Evolutionary conservation across 2,888 invertebrate species (phyloP).

Genomic region (Pyrrhosoma nymphula): DNA sequence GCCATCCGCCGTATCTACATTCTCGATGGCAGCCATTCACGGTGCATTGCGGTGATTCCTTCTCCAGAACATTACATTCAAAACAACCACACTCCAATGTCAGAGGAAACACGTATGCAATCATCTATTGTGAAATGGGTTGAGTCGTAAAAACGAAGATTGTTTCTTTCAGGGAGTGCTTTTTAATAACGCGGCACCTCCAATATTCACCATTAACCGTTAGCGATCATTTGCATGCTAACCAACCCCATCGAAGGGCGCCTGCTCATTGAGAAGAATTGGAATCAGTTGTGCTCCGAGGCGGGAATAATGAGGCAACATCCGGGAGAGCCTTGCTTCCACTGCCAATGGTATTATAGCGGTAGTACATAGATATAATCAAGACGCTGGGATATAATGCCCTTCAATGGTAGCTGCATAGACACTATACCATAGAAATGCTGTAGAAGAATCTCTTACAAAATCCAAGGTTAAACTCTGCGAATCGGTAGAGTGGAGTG

Average conservation of each 20-base stretch:
- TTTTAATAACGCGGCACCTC: not conserved
- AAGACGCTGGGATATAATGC: too few species aligned
- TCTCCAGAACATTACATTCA: too few species aligned
- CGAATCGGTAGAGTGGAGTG: too few species aligned
- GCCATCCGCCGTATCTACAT: too few species aligned
- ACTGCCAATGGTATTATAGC: not conserved
- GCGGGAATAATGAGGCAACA: not conserved
- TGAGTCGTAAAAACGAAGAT: not conserved
- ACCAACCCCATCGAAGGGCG: not conserved
- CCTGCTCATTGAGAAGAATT: not conserved
- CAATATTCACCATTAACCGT: not conserved
- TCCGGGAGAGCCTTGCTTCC: not conserved
- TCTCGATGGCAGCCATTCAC: too few species aligned
- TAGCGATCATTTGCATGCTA: not conserved
- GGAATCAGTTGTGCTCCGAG: not conserved
- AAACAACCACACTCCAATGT: too few species aligned
- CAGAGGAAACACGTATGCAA: not conserved
- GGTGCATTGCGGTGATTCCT: too few species aligned
- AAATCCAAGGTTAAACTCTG: too few species aligned
- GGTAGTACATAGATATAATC: too few species aligned
- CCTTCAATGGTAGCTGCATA: too few species aligned
- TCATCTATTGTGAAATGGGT: not conserved
- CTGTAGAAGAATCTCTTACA: too few species aligned
- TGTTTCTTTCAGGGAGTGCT: not conserved
- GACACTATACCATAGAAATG: too few species aligned